A percentile compares a stretch with the other conserved stretches of the same genome.
Conservation (phyloP, 1,140 invertebrate species). For the Cheumatopsyche charites region DNA sequence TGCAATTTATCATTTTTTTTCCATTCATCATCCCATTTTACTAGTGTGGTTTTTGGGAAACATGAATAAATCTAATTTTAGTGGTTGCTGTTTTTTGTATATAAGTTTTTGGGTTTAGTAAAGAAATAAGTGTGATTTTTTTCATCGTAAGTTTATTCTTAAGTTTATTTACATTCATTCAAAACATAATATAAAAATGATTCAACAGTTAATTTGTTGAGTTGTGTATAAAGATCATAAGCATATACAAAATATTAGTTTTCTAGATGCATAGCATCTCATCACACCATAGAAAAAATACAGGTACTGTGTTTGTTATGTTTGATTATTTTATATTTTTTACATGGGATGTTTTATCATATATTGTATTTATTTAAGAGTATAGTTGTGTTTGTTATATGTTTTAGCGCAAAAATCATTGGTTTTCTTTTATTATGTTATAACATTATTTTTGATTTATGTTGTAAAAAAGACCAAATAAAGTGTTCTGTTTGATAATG, state of each 20-base stretch:
- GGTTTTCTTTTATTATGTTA: conserved; percentile 30
- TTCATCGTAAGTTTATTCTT: background rate
- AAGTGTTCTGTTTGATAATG: conserved; percentile 61
- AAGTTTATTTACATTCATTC: background rate
- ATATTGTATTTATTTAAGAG: conserved; percentile 30
- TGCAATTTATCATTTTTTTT: too few species aligned
- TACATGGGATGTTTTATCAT: conserved; percentile 20
- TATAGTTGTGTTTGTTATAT: conserved; percentile 13
- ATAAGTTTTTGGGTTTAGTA: conserved; percentile 3
- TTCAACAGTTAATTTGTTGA: conserved; percentile 5
- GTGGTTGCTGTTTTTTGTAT: too few species aligned
- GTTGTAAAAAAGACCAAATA: conserved; percentile 58
- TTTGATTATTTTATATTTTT: conserved; percentile 33
- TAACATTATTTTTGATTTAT: conserved; percentile 31
- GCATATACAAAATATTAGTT: conserved; percentile 13
- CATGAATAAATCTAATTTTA: too few species aligned
- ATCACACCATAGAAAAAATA: conserved; percentile 8
- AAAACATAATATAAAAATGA: background rate
- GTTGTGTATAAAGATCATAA: conserved; percentile 2
- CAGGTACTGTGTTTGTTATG: background rate
- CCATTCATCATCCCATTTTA: too few species aligned
- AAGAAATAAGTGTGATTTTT: conserved; percentile 8
- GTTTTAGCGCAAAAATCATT: conserved; percentile 21
- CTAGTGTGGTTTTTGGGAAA: too few species aligned
- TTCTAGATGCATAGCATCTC: background rate